Evolutionary conservation across 2,797 vertebrate genomes (phyloP).

Genomic region (Darevskia nairensis): DNA sequence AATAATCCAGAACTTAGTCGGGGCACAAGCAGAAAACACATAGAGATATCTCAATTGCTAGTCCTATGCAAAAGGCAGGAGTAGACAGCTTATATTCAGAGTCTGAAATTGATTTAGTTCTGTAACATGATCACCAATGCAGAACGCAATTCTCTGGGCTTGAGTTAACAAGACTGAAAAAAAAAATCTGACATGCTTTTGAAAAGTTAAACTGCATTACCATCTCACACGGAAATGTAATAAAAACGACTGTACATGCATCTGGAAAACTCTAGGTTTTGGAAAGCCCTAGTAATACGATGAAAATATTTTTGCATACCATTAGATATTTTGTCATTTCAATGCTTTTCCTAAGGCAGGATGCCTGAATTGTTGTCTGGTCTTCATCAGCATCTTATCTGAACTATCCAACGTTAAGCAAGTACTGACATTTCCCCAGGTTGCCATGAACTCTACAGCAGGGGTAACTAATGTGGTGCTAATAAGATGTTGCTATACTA

Average conservation of each 20-base stretch:
- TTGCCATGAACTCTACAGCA: not conserved
- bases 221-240: not conserved
- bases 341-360: not conserved
- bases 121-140: not conserved
- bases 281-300: not conserved
- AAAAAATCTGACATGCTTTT: not conserved
- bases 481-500: too few species aligned
- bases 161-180: not conserved
- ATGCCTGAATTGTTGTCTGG: not conserved
- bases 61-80: not conserved
- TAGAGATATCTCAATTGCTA: not conserved
- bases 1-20: slow-evolving; percentile 10
- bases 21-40: slow-evolving; percentile 9
- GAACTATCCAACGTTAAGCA: not conserved
- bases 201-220: not conserved
- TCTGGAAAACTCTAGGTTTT: not conserved
- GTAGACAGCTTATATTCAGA: slow-evolving; percentile 2
- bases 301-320: not conserved
- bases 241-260: not conserved
- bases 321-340: not conserved
- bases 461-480: too few species aligned
- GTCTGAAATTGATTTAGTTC: not conserved
- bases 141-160: not conserved
- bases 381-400: not conserved
- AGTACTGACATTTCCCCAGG: not conserved